phyloP scores from a whole-genome alignment of 2,113 vertebrate species.

The Lasiurus borealis region DNA sequence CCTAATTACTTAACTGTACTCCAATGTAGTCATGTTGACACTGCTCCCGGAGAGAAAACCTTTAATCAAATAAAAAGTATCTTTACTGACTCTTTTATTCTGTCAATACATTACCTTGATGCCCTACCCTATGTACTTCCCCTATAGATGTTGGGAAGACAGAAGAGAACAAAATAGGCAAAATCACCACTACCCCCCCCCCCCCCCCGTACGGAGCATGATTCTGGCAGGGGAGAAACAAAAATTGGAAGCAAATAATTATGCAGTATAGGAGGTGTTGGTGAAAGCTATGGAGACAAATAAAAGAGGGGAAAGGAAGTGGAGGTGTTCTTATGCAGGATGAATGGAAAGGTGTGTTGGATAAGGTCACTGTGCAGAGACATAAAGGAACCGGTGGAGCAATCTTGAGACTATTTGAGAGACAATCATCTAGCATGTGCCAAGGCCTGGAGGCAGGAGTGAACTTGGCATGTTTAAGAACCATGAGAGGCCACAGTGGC shows the following conservation, averaged over 20 bases:
- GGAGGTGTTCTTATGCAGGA: neutral
- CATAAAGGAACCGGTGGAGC: rapidly evolving
- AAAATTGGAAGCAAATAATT: neutral
- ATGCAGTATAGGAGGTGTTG: neutral
- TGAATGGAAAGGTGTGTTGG: neutral
- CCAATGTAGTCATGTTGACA: neutral
- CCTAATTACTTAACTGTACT: neutral
- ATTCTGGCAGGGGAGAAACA: neutral
- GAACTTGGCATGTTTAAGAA: neutral
- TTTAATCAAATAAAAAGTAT: neutral
- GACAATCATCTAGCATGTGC: neutral
- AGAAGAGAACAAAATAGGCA: neutral
- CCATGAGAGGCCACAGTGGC: neutral
- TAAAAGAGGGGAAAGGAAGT: neutral
- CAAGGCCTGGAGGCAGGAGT: neutral
- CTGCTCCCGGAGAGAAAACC: neutral
- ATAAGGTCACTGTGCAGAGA: neutral
- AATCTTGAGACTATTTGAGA: neutral
- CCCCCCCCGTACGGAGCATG: too few species aligned
- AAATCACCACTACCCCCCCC: neutral
- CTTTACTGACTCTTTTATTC: neutral
- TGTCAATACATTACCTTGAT: rapidly evolving
- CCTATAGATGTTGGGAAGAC: neutral
- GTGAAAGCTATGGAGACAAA: neutral
- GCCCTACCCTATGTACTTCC: rapidly evolving